Conservation (phyloP, 2,888 invertebrate genomes). For the Ischnura elegans region DNA sequence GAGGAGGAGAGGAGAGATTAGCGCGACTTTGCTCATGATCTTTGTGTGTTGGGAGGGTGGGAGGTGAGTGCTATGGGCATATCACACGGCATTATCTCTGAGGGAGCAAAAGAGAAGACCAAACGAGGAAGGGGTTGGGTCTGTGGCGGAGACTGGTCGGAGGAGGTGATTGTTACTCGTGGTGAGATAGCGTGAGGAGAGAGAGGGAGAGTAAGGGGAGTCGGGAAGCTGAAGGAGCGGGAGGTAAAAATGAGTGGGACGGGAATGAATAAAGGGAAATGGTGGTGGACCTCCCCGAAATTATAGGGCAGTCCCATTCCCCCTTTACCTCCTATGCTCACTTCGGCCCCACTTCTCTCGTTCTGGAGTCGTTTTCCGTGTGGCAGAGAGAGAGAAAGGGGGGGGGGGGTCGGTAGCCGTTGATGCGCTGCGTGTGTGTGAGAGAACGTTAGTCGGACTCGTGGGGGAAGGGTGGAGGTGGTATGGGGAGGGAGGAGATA, state of each 20-base stretch:
- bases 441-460: background rate
- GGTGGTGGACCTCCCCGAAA: background rate
- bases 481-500: background rate
- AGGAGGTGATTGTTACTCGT: background rate
- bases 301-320: constrained; percentile 41
- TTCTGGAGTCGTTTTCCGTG: background rate
- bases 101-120: background rate
- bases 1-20: constrained; percentile 4
- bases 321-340: background rate
- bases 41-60: background rate
- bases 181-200: too few species aligned
- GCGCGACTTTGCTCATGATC: background rate
- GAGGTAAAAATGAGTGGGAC: background rate
- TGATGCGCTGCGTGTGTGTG: background rate
- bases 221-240: background rate
- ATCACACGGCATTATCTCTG: background rate
- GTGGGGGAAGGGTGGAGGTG: background rate
- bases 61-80: background rate
- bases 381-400: background rate
- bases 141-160: background rate
- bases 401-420: background rate
- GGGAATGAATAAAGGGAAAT: background rate
- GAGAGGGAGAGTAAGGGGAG: background rate
- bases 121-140: background rate
- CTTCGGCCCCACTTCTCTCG: background rate